phyloP scores from a whole-genome alignment of 2,888 invertebrate genomes.

The Digitonthophagus gazella region DNA sequence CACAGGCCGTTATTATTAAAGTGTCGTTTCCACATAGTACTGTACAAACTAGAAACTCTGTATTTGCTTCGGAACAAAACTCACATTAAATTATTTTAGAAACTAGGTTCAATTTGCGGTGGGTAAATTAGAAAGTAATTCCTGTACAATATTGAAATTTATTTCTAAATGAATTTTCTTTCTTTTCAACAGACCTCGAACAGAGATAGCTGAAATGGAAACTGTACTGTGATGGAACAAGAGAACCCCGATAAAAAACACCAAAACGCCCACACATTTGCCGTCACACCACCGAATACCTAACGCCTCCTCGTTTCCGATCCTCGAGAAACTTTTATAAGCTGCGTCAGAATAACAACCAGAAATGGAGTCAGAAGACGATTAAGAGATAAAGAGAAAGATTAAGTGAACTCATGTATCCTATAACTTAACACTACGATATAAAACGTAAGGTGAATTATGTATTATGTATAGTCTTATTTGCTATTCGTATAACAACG shows the following conservation, averaged over 20 bases:
- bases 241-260: slow-evolving; percentile 35
- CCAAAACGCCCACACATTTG: slow-evolving; percentile 30
- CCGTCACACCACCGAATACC: slow-evolving; percentile 1
- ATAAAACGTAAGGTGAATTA: neutral
- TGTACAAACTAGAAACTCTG: neutral
- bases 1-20: neutral
- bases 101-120: neutral
- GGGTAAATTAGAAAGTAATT: neutral
- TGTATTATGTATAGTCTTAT: neutral
- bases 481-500: neutral
- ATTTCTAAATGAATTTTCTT: slow-evolving; percentile 4
- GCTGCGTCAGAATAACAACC: slow-evolving; percentile 41
- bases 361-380: slow-evolving; percentile 12
- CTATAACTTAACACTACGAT: neutral
- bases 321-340: slow-evolving; percentile 46
- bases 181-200: slow-evolving; percentile 45
- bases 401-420: neutral
- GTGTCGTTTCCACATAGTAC: neutral
- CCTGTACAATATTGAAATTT: too few species aligned
- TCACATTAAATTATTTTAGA: too few species aligned
- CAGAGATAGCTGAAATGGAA: slow-evolving; percentile 86
- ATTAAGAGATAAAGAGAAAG: slow-evolving; percentile 4
- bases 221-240: slow-evolving; percentile 77
- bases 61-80: neutral
- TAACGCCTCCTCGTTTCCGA: slow-evolving; percentile 16